phyloP scores from a whole-genome alignment of 2,797 vertebrate species.

The Acropternis orthonyx region DNA sequence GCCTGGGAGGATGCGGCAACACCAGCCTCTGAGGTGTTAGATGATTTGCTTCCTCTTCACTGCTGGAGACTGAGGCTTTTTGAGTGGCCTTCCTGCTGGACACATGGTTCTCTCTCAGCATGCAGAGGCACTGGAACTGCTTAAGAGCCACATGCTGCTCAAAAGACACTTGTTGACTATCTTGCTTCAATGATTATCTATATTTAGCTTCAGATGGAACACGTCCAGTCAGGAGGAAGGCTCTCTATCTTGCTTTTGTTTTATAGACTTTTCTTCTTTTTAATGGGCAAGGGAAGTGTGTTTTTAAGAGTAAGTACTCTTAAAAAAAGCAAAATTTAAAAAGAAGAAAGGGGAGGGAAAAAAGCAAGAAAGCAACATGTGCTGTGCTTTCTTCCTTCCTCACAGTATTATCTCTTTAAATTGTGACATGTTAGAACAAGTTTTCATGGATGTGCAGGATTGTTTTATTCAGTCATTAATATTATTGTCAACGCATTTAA shows the following conservation, averaged over 20 bases:
- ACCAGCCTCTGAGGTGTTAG: neutral
- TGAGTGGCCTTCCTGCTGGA: neutral
- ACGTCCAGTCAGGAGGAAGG: neutral
- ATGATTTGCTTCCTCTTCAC: neutral
- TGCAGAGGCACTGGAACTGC: neutral
- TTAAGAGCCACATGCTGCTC: neutral
- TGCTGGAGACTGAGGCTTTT: neutral
- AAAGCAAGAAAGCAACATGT: neutral
- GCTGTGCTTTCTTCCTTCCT: neutral
- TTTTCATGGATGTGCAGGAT: fast-evolving
- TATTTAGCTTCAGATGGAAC: neutral
- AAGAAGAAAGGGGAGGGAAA: neutral
- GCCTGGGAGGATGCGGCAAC: neutral
- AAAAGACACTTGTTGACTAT: neutral
- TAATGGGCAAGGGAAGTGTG: neutral
- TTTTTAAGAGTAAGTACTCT: neutral
- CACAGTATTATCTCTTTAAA: neutral
- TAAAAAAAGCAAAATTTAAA: neutral
- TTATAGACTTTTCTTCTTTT: neutral
- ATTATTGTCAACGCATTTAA: neutral
- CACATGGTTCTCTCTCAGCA: neutral
- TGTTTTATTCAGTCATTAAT: neutral
- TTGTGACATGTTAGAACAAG: neutral
- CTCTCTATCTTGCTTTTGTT: neutral
- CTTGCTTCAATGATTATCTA: neutral